Conservation (phyloP, 2,888 invertebrate genomes). For the Aleiodes alternator region DNA sequence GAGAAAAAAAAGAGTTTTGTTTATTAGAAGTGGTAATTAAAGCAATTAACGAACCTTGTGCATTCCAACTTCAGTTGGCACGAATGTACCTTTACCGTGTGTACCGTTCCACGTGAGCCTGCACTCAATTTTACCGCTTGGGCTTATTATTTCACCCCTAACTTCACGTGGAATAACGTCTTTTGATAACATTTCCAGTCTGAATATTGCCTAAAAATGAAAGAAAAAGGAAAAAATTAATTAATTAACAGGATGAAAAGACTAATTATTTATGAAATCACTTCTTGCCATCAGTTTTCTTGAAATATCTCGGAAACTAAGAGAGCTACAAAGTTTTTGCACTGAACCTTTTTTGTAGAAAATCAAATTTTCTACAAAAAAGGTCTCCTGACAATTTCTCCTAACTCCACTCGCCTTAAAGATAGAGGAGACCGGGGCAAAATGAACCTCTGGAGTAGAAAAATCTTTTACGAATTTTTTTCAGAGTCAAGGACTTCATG, state of each 20-base stretch:
- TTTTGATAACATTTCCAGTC: conserved; percentile 83
- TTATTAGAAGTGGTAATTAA: conserved; percentile 17
- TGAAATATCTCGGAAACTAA: too few relatives aligned
- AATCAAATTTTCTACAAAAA: too few relatives aligned
- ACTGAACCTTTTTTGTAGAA: too few relatives aligned
- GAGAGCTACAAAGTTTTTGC: too few relatives aligned
- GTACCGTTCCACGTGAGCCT: conserved; percentile 73
- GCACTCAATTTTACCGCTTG: conserved; percentile 81
- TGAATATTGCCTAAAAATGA: conserved; percentile 83
- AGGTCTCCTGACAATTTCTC: too few relatives aligned
- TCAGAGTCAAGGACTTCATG: too few relatives aligned
- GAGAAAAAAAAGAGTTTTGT: neutral
- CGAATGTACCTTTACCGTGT: conserved; percentile 87
- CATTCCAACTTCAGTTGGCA: conserved; percentile 94
- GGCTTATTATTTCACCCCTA: conserved; percentile 86
- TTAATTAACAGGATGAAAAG: neutral
- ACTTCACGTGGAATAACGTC: conserved; percentile 85
- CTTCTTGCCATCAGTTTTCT: too few relatives aligned
- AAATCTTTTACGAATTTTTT: too few relatives aligned
- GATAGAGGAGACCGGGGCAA: too few relatives aligned
- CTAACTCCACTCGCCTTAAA: too few relatives aligned
- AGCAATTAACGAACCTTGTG: conserved; percentile 81
- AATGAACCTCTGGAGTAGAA: too few relatives aligned
- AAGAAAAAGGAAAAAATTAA: neutral
- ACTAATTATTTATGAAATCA: neutral